A percentile compares a stretch with the other conserved stretches of the same genome.
phyloP scores from a whole-genome alignment of 2,888 invertebrate species.

The Myopa tessellatipennis region DNA sequence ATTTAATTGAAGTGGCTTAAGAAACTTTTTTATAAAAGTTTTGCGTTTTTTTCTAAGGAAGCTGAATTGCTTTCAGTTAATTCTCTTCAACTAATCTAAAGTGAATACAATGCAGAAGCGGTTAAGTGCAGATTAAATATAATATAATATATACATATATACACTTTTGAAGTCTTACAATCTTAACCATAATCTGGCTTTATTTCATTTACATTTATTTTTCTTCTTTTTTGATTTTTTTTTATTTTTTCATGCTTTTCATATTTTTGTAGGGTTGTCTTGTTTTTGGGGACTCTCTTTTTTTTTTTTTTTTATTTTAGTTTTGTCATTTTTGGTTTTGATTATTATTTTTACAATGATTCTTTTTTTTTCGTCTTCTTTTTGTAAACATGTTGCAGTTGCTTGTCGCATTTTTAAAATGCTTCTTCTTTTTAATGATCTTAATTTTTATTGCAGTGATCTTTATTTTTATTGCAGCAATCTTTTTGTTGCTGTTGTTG shows the following conservation, averaged over 20 bases:
- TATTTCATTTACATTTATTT: not conserved
- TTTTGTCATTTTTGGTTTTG: conserved; percentile 1
- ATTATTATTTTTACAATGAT: too few relatives aligned
- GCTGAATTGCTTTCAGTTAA: not conserved
- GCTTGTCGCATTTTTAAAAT: conserved; percentile 19
- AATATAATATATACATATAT: too few relatives aligned
- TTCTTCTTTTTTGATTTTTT: not conserved
- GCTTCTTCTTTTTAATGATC: not conserved
- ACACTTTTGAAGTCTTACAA: too few relatives aligned
- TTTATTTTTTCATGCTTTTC: not conserved
- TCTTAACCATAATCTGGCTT: not conserved
- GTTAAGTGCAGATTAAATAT: not conserved
- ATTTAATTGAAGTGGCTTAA: not conserved
- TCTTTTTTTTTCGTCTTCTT: not conserved
- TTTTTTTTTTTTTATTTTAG: conserved; percentile 4
- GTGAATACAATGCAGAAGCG: too few relatives aligned
- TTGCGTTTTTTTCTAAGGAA: not conserved
- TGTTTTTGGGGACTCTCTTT: not conserved
- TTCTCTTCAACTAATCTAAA: not conserved
- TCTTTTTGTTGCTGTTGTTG: conserved; percentile 6
- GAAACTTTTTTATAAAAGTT: too few relatives aligned
- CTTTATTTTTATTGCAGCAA: conserved; percentile 14
- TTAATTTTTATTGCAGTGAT: conserved; percentile 3
- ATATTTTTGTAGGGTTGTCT: too few relatives aligned
- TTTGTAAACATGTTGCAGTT: conserved; percentile 21